Conservation (phyloP, 2,113 vertebrate species). For the Leucopsar rothschildi region DNA sequence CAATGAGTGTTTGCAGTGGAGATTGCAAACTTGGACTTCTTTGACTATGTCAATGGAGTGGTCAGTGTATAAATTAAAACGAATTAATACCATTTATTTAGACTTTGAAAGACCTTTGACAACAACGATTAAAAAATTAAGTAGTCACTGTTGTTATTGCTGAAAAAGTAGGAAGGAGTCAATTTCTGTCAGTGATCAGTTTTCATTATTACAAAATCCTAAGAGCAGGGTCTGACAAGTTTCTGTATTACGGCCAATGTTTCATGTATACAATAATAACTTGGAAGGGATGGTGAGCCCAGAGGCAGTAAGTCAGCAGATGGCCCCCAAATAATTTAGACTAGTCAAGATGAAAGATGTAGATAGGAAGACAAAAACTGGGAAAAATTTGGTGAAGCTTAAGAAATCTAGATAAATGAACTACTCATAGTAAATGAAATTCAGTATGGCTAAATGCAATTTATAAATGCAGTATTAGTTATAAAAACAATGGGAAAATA, state of each 20-base stretch:
- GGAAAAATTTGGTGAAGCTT: background rate
- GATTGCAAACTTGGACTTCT: background rate
- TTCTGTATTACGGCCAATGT: background rate
- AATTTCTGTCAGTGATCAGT: background rate
- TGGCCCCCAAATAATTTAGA: background rate
- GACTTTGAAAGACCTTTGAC: background rate
- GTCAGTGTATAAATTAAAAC: background rate
- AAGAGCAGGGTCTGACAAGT: background rate
- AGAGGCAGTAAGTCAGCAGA: background rate
- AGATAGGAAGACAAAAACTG: background rate
- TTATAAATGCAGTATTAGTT: background rate
- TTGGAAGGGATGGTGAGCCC: background rate
- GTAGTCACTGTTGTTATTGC: background rate
- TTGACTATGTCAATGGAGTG: background rate
- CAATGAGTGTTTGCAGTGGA: background rate
- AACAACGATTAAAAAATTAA: background rate
- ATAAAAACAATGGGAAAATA: background rate
- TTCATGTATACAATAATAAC: background rate
- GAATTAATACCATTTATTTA: background rate
- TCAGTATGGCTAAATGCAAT: background rate
- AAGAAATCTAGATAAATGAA: background rate
- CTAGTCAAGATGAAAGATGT: background rate
- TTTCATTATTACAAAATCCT: conserved; percentile 9
- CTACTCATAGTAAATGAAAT: background rate
- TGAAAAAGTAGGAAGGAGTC: background rate